phyloP scores from a whole-genome alignment of 2,797 vertebrate genomes.

The Sarcophilus harrisii region DNA sequence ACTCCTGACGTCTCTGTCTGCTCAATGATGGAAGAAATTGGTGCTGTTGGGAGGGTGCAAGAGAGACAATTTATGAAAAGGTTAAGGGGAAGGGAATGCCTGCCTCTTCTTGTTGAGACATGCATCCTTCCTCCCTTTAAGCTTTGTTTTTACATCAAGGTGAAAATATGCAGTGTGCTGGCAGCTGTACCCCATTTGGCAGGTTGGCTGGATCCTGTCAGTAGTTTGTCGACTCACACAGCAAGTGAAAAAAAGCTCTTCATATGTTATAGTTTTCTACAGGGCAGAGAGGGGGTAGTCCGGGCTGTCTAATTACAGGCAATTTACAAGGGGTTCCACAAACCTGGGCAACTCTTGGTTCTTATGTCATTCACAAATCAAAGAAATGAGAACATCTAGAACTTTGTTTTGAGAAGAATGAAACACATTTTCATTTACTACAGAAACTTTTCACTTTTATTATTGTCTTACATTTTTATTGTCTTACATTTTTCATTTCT shows the following conservation, averaged over 20 bases:
- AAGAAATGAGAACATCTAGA: conserved; percentile 23
- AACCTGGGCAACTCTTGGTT: neutral
- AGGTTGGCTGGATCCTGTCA: neutral
- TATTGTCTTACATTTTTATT: neutral
- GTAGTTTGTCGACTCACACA: neutral
- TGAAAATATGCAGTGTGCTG: neutral
- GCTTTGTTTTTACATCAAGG: neutral
- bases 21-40: neutral
- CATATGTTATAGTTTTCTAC: neutral
- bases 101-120: neutral
- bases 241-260: neutral
- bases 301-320: neutral
- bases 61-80: neutral
- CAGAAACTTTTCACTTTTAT: neutral
- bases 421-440: neutral
- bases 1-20: neutral
- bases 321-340: neutral
- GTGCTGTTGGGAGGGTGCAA: neutral
- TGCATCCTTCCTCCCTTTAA: neutral
- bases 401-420: neutral
- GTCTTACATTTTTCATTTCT: neutral
- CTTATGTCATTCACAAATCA: conserved; percentile 10
- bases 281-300: neutral
- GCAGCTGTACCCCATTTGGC: neutral
- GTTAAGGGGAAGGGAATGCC: neutral